Conservation (phyloP, 2,113 vertebrate genomes). For the Telmatochromis sp. region DNA sequence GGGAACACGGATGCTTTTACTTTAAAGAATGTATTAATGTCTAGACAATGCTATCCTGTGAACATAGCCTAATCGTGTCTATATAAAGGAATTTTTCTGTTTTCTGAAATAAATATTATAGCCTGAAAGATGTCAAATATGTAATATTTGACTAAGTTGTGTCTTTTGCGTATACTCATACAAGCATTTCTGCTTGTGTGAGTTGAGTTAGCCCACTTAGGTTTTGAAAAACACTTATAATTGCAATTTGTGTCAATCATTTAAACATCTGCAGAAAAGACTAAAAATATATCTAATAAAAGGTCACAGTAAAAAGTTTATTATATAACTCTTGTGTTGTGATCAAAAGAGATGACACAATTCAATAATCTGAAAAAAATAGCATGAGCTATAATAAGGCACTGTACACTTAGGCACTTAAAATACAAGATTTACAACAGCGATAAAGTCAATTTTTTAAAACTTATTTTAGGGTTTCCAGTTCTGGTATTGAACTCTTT, state of each 20-base stretch:
- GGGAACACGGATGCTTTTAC: not conserved
- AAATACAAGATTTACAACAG: not conserved
- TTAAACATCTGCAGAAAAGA: not conserved
- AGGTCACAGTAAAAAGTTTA: not conserved
- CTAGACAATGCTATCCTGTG: not conserved
- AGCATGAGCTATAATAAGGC: not conserved
- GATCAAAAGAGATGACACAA: rapidly evolving
- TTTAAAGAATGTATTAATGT: not conserved
- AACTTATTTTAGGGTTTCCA: not conserved
- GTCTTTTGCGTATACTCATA: not conserved
- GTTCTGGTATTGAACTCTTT: conserved; percentile 15
- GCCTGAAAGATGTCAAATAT: not conserved
- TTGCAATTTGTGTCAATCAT: not conserved
- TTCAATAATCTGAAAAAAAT: not conserved
- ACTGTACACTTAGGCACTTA: not conserved
- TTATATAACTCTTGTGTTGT: not conserved
- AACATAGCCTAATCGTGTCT: not conserved
- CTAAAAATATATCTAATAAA: not conserved
- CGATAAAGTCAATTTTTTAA: not conserved
- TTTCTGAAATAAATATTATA: not conserved
- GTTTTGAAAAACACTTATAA: not conserved
- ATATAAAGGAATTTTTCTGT: not conserved
- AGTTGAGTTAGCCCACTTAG: not conserved
- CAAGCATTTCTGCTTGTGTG: not conserved
- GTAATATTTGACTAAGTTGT: not conserved